A percentile compares a stretch with the other conserved stretches of the same genome.
Evolutionary conservation across 2,888 invertebrate species (phyloP).

Genomic region (Cistogaster globosa): DNA sequence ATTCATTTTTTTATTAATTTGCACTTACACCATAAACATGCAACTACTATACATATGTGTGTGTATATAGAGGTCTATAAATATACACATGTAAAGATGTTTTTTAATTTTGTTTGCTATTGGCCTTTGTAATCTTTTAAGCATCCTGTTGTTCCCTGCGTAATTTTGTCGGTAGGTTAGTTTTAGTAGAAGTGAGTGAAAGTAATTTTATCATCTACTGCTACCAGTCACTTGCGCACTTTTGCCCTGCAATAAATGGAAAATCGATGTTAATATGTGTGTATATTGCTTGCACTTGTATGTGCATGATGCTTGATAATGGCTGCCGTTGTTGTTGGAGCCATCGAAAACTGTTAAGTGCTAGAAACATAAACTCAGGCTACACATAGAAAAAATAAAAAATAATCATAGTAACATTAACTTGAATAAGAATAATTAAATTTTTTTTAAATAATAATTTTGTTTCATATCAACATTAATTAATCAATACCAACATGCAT

Average conservation of each 20-base stretch:
- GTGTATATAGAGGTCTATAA: background rate
- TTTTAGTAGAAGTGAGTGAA: constrained; percentile 24
- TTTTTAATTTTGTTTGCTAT: constrained; percentile 70
- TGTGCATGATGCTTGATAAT: constrained; percentile 37
- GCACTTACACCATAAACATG: too few species aligned
- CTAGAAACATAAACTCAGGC: constrained; percentile 1
- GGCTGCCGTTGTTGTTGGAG: constrained; percentile 53
- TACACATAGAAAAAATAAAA: too few species aligned
- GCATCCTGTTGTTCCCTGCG: constrained; percentile 30
- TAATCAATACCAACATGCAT: too few species aligned
- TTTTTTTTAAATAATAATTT: too few species aligned
- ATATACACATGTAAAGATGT: constrained; percentile 53
- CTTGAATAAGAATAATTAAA: too few species aligned
- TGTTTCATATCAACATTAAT: too few species aligned
- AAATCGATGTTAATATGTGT: constrained; percentile 15
- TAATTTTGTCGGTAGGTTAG: constrained; percentile 42
- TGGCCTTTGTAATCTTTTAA: constrained; percentile 54
- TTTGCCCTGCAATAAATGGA: constrained; percentile 25
- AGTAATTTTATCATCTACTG: constrained; percentile 24
- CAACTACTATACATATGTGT: background rate
- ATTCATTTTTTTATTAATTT: constrained; percentile 56
- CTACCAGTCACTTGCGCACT: constrained; percentile 43
- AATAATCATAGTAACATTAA: too few species aligned
- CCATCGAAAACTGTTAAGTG: constrained; percentile 21
- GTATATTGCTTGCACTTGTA: constrained; percentile 8